These are phyloP conservation scores for Premnoplex brunnescens DNA, from an alignment of 2,797 vertebrate species.

Conservation along the genomic window DNA sequence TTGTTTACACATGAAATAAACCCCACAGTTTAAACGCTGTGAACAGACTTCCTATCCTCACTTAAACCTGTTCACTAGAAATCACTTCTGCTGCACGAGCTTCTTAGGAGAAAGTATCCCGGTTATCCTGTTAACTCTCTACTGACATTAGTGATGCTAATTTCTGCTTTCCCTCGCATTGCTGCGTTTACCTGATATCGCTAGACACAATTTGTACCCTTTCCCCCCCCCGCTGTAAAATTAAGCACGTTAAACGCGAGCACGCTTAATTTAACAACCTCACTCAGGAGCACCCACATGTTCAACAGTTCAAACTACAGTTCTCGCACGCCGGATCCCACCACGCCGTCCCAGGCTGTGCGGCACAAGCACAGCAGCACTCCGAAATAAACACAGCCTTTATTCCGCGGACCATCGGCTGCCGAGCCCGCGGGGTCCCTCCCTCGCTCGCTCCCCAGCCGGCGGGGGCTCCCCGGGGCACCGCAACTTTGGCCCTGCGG, in stretches of 20 bases:
- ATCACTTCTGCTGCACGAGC: background rate
- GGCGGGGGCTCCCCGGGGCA: background rate
- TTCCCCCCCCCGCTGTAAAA: background rate
- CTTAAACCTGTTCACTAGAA: background rate
- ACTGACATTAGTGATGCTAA: background rate
- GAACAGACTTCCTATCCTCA: background rate
- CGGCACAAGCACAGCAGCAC: background rate
- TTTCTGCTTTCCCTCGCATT: background rate
- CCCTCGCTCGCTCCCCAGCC: background rate
- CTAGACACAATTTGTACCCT: background rate
- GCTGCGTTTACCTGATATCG: background rate
- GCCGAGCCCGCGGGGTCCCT: background rate
- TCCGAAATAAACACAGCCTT: no score
- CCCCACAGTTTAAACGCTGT: background rate
- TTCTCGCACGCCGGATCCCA: background rate
- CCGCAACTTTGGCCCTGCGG: background rate
- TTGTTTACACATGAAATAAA: background rate
- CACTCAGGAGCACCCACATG: background rate
- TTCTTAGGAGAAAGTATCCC: background rate
- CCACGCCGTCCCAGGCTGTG: background rate
- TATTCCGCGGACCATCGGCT: background rate
- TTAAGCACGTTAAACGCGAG: background rate
- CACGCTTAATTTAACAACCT: background rate
- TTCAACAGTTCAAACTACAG: conserved; percentile 12
- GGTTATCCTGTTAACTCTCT: background rate